Base-by-base conservation (phyloP, 1,140 invertebrate species). In the Brachionus paranguensis region DNA sequence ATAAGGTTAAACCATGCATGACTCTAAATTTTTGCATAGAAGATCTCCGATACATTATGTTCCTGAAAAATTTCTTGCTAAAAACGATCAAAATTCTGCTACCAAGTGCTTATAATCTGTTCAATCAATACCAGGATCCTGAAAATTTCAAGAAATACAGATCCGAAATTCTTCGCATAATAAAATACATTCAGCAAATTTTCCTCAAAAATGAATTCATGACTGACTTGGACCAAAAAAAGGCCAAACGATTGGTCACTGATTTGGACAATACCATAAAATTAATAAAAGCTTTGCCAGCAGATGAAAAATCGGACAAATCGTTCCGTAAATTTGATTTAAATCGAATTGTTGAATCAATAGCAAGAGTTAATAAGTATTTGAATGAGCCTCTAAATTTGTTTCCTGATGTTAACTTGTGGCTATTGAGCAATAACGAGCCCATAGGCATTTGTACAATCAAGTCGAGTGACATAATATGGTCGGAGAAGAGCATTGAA, bases 401-500 rank as follows among this genome's bases (percentile, higher is more conserved):
- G n/a, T 81, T 81, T 68, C 78, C 78, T 27, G 78, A 81, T 68
- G 53, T 81, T 20, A 81, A 81, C 41, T 81, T 81, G 43, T 81
- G 53, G 53, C 20, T 81, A 24, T 33, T 81, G 27, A 64, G 41
- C 27, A 24, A 37, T 17, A 60, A 64, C 14, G 64, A 81, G 12
- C 78, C 78, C 1, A 47, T 81, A 1, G 78, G 78, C 14, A 68
- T 81, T 14, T 81, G 78, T 81, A 64, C 78, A 5, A 81, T 81
- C 33, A 60, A 47, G 33, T 64, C 78, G 17, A 64, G 43, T 68
- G 78, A 81, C 53, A 60, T 81, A 17, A 60, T 81, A 29, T 81
- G 78, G 78, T 81, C 78, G 24, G 43, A 81, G 3, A 60, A 81
- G 6, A 17, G 17, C 14, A 12, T 29, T 24, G 53, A 81, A n/a